A percentile compares a stretch with the other conserved stretches of the same genome.
phyloP scores from a whole-genome alignment of 2,797 vertebrate genomes.

The Pagetopsis macropterus region DNA sequence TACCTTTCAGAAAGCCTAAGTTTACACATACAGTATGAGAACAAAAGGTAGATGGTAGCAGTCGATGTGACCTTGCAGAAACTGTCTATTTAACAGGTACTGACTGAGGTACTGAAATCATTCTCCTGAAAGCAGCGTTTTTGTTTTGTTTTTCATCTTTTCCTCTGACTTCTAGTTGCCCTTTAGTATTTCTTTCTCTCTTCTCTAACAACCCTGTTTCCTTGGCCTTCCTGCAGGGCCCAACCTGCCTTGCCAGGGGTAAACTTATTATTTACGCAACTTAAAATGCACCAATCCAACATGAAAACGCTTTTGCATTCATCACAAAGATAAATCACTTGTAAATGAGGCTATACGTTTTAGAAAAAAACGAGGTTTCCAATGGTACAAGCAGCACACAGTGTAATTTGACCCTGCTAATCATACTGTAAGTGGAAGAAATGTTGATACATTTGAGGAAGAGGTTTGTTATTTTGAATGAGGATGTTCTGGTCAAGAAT shows the following conservation, averaged over 20 bases:
- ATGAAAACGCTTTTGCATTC: slow-evolving; percentile 42
- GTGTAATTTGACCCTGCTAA: slow-evolving; percentile 18
- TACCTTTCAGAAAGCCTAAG: slow-evolving; percentile 2
- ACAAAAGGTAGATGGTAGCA: not conserved
- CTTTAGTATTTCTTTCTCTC: not conserved
- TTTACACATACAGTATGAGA: not conserved
- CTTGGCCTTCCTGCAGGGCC: slow-evolving; percentile 40
- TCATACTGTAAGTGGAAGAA: slow-evolving; percentile 23
- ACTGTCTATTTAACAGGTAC: not conserved
- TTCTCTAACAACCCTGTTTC: slow-evolving; percentile 31
- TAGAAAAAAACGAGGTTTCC: slow-evolving; percentile 37
- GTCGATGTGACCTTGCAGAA: slow-evolving; percentile 15
- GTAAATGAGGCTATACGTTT: slow-evolving; percentile 33
- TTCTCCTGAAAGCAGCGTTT: no score
- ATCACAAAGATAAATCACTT: slow-evolving; percentile 40
- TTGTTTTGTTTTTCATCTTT: no score
- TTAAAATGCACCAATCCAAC: slow-evolving; percentile 55
- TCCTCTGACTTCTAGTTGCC: no score
- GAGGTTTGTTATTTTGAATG: slow-evolving; percentile 28
- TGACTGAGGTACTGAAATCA: no score
- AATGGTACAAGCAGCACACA: slow-evolving; percentile 2
- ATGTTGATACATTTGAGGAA: slow-evolving; percentile 27
- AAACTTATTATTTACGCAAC: slow-evolving; percentile 44
- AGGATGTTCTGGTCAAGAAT: slow-evolving; percentile 31
- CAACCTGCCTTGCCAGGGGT: slow-evolving; percentile 35